A percentile compares a stretch with the other conserved stretches of the same genome.
phyloP scores from a whole-genome alignment of 2,888 invertebrate species.

The Gastracanthus pulcherrimus region DNA sequence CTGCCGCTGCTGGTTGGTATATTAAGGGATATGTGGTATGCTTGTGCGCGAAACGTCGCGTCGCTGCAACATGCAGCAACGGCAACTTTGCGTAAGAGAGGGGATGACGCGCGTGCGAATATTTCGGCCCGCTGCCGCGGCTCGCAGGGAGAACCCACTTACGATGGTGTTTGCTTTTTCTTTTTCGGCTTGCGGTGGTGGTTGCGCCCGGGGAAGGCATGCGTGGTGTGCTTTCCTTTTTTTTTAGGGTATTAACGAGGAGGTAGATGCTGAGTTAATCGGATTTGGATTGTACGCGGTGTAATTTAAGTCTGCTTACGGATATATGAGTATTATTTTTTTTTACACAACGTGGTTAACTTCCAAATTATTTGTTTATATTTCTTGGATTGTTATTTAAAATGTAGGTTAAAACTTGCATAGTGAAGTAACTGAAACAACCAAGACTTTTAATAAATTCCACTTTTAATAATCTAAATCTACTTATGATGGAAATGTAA shows the following conservation, averaged over 20 bases:
- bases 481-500: too few species aligned
- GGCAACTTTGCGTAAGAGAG: background rate
- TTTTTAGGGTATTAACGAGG: background rate
- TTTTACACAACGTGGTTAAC: too few species aligned
- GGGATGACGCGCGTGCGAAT: constrained; percentile 25
- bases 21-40: too few species aligned
- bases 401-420: too few species aligned
- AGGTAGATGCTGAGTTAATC: background rate
- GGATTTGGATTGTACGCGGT: background rate
- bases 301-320: background rate
- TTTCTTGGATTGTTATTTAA: too few species aligned
- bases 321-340: background rate
- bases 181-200: background rate
- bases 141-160: background rate
- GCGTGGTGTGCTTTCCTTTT: background rate
- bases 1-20: background rate
- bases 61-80: too few species aligned
- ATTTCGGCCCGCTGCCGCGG: constrained; percentile 10
- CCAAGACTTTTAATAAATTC: too few species aligned
- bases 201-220: background rate
- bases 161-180: background rate
- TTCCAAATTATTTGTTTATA: too few species aligned
- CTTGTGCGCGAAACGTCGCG: background rate
- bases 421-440: too few species aligned
- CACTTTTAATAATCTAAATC: too few species aligned